Percentiles rank a stretch among this genome's conserved stretches.
Evolutionary conservation across 2,888 invertebrate species (phyloP).

Genomic region (Abrostola triplasia): DNA sequence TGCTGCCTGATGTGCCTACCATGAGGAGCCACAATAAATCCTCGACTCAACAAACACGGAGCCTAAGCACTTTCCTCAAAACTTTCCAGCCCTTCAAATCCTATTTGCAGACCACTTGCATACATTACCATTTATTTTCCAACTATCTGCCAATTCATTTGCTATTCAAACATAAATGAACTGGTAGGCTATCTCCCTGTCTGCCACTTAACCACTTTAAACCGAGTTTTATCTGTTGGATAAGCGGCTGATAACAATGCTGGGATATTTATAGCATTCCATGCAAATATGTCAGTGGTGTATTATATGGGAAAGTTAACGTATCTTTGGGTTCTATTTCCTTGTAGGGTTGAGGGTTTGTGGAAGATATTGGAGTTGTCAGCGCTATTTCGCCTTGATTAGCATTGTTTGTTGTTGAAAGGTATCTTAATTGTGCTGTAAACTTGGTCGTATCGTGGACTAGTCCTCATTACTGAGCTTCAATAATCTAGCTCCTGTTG

Average conservation of each 20-base stretch:
- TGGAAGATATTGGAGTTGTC: not conserved
- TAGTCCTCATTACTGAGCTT: slow-evolving; percentile 9
- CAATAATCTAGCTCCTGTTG: no score
- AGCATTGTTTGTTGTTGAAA: not conserved
- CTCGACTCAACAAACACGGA: not conserved
- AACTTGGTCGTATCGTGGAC: not conserved
- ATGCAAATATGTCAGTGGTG: slow-evolving; percentile 32
- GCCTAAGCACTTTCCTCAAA: slow-evolving; percentile 30
- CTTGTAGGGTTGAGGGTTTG: slow-evolving; percentile 3
- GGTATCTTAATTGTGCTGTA: not conserved
- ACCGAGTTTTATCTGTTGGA: slow-evolving; percentile 40
- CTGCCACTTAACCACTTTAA: slow-evolving; percentile 39
- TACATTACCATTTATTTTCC: slow-evolving; percentile 44
- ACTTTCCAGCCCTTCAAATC: slow-evolving; percentile 38
- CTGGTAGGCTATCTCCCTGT: slow-evolving; percentile 35
- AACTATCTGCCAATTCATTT: slow-evolving; percentile 42
- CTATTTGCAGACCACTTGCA: slow-evolving; percentile 43
- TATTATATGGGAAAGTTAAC: slow-evolving; percentile 32
- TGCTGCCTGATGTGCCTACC: no score
- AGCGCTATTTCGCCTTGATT: not conserved
- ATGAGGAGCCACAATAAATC: not conserved
- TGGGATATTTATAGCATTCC: slow-evolving; percentile 33
- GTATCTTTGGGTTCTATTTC: slow-evolving; percentile 17
- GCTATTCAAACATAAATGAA: slow-evolving; percentile 48
- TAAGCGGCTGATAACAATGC: slow-evolving; percentile 46